Base-by-base conservation (phyloP, 2,888 invertebrate genomes). In the Meiosimyza platycephala region DNA sequence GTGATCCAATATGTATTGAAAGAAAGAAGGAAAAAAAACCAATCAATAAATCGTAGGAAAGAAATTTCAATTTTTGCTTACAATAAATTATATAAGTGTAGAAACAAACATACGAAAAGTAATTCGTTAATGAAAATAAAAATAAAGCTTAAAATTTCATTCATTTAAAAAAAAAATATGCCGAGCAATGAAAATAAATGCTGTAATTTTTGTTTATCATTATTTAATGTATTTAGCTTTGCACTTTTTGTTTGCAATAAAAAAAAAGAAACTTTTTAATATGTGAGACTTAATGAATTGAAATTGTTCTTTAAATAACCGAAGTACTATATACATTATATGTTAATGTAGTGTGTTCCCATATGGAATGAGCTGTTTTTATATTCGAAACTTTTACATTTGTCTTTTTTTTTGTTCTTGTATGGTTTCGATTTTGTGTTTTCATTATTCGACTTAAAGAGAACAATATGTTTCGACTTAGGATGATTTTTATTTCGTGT, bases 1-100 rank as follows among this genome's bases (percentile, higher is more conserved):
- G 85, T 86, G 84, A 84, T 84, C 85, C 52, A 70, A 62, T 22
- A 22, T 70, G 70, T 86, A 86, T 82, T 84, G 79, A 81, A 80
- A 79, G 78, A 75, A 75, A 73, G 28, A 40, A 78, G 76, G 73
- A 76, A 75, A 72, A 75, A 71, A 71, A 72, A 57, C 68, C 52
- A 47, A 72, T 71, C 59, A 78, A 80, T 71, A 74, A 74, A 75
- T 73, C 71, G 52, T 72, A 75, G 75, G 71, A 71, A 74, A 77
- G 71, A 71, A 74, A 76, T 75, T 75, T 68, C 60, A 66, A 74
- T 76, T 77, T 78, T 79, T 79, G 78, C 79, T 79, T 76, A 79
- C 77, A 78, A 78, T 79, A 76, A 72, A 74, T 76, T 68, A 59
- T 76, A 74, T 72, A 77, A 77, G 74, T 65, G 62, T 71, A 76